phyloP scores from a whole-genome alignment of 2,113 vertebrate species.

The Corythoichthys intestinalis region DNA sequence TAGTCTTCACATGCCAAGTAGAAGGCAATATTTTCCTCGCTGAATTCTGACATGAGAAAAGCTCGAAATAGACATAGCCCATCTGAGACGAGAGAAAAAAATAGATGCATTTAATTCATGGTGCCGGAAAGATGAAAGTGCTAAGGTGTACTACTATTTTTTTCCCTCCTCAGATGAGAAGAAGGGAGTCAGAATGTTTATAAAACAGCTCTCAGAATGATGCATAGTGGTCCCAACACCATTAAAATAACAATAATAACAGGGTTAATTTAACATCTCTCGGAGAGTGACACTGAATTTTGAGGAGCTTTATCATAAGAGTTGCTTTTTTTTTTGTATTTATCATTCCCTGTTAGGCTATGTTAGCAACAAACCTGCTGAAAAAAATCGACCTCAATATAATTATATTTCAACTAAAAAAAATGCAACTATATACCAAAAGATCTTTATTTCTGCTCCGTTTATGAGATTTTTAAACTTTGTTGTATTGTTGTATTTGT shows the following conservation, averaged over 20 bases:
- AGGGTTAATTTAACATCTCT: not conserved
- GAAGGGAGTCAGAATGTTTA: not conserved
- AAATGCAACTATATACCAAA: too few species aligned
- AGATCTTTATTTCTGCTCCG: too few species aligned
- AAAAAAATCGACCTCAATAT: too few species aligned
- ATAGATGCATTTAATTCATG: not conserved
- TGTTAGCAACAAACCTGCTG: too few species aligned
- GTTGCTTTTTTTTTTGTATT: not conserved
- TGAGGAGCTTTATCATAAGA: not conserved
- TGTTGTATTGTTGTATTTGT: not conserved
- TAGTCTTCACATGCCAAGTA: conserved; percentile 94
- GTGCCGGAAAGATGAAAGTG: not conserved
- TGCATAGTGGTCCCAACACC: not conserved
- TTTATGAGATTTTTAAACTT: too few species aligned
- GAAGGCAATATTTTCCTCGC: conserved; percentile 94
- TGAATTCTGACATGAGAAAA: conserved; percentile 90
- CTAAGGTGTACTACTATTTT: not conserved
- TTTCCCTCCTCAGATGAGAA: not conserved
- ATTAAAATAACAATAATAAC: not conserved
- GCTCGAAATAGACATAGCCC: conserved; percentile 84
- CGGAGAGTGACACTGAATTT: not conserved
- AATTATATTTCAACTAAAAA: too few species aligned
- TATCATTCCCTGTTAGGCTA: not conserved
- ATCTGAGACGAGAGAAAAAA: conserved; percentile 62
- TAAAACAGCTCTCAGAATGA: not conserved